A percentile compares a stretch with the other conserved stretches of the same genome.
Evolutionary conservation across 53 echinoderm and acorn worm species (phyloP).

Genomic region (Zoroaster sp.): DNA sequence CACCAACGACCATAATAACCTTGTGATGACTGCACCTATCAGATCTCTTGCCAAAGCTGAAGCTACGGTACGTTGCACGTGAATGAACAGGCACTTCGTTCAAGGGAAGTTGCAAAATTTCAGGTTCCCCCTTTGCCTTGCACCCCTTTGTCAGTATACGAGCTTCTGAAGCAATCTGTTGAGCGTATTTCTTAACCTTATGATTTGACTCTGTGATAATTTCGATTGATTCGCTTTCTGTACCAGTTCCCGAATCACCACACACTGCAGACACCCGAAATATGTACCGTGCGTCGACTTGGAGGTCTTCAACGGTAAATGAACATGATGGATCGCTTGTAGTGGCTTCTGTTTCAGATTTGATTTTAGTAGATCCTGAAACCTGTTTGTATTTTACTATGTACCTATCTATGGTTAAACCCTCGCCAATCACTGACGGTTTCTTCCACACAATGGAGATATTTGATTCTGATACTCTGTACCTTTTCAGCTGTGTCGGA

Average conservation of each 20-base stretch:
- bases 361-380: not conserved
- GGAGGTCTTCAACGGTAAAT: slow-evolving; percentile 38
- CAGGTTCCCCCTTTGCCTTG: slow-evolving; percentile 12
- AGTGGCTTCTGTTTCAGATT: not conserved
- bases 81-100: not conserved
- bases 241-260: not conserved
- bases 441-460: slow-evolving; percentile 46
- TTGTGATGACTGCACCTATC: not conserved
- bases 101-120: not conserved
- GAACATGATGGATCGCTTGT: not conserved
- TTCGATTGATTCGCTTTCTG: not conserved
- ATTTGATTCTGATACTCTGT: not conserved
- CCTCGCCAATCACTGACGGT: slow-evolving; percentile 27
- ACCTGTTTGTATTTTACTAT: slow-evolving; percentile 13
- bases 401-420: not conserved
- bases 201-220: not conserved
- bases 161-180: not conserved
- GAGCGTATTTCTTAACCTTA: too few relatives aligned
- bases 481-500: slow-evolving; percentile 35
- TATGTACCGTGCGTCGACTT: not conserved
- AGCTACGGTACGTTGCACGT: not conserved
- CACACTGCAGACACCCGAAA: slow-evolving; percentile 20
- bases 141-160: not conserved
- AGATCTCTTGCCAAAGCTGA: not conserved
- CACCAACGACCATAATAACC: slow-evolving; percentile 63